Conservation (phyloP, 2,113 vertebrate genomes). For the Colinus virginianus region DNA sequence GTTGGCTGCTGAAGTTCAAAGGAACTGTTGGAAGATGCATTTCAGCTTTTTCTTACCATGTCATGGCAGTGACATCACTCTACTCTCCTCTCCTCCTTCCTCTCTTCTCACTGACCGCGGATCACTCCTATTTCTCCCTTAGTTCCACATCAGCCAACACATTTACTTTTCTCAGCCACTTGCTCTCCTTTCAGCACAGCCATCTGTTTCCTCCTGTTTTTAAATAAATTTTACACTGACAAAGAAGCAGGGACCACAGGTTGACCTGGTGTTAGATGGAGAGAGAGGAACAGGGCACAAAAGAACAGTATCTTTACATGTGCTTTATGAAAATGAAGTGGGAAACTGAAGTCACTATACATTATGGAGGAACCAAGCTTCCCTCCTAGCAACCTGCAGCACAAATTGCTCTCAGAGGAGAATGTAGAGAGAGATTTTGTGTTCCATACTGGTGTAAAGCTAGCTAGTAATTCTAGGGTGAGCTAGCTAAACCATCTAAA, state of each 20-base stretch:
- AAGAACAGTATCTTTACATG: background rate
- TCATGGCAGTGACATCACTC: background rate
- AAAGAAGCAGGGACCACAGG: background rate
- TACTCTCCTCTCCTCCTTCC: background rate
- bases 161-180: background rate
- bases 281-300: background rate
- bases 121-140: background rate
- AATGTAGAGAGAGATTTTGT: background rate
- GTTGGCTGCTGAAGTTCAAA: background rate
- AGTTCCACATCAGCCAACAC: background rate
- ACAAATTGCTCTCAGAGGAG: background rate
- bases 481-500: background rate
- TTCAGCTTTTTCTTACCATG: background rate
- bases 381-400: background rate
- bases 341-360: background rate
- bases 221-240: background rate
- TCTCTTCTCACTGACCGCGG: background rate
- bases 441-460: background rate
- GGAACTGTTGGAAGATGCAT: background rate
- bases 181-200: background rate
- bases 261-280: background rate
- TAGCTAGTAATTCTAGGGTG: background rate
- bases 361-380: background rate
- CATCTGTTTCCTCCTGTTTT: background rate
- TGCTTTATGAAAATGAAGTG: background rate